Percentiles rank a stretch among this genome's conserved stretches.
Evolutionary conservation across 2,888 invertebrate species (phyloP).

Genomic region (Andrena chrysosceles): DNA sequence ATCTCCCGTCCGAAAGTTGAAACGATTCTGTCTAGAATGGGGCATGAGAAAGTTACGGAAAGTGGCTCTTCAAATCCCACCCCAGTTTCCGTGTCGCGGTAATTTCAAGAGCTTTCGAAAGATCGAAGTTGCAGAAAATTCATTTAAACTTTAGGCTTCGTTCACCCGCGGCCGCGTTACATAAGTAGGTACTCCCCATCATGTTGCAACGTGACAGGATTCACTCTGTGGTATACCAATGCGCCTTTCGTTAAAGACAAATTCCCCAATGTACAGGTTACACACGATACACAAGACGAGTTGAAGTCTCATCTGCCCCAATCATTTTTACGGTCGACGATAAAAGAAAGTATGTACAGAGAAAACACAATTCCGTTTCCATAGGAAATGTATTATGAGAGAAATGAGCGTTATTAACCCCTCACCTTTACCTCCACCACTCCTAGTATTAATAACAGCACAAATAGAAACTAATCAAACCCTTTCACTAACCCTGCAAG

Average conservation of each 20-base stretch:
- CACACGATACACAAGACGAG: too few species aligned
- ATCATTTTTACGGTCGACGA: too few species aligned
- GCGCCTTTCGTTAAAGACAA: neutral
- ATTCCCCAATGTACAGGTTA: too few species aligned
- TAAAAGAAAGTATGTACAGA: too few species aligned
- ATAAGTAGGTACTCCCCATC: neutral
- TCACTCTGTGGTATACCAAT: neutral
- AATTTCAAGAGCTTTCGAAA: slow-evolving; percentile 40
- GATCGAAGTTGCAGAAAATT: slow-evolving; percentile 42
- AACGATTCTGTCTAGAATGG: neutral
- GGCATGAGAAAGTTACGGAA: slow-evolving; percentile 20
- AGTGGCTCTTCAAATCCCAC: slow-evolving; percentile 28
- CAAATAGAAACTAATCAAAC: too few species aligned
- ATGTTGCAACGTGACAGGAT: neutral
- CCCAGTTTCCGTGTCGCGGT: slow-evolving; percentile 13
- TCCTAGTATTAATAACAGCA: too few species aligned
- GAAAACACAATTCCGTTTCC: too few species aligned
- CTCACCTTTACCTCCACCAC: too few species aligned
- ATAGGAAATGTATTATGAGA: too few species aligned
- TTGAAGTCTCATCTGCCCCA: too few species aligned
- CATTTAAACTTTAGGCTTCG: slow-evolving; percentile 8
- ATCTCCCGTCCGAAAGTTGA: neutral
- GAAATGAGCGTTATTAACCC: too few species aligned
- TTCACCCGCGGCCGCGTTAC: neutral
- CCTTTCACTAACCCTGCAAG: neutral